phyloP scores from a whole-genome alignment of 2,113 vertebrate species.

The Bubalus kerabau region DNA sequence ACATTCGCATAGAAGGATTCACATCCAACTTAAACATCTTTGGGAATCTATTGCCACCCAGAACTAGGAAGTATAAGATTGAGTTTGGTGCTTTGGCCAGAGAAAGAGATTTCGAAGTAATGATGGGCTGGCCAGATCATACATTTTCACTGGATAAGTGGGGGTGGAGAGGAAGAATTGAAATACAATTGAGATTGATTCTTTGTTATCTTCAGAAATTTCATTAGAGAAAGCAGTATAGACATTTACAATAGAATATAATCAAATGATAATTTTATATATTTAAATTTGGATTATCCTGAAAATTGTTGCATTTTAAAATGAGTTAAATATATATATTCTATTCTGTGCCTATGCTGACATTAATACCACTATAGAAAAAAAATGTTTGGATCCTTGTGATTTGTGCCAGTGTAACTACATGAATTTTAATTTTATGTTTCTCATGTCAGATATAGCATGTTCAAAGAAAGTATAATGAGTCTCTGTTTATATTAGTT shows the following conservation, averaged over 20 bases:
- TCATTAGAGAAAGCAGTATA: background rate
- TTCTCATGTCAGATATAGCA: background rate
- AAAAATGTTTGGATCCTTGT: background rate
- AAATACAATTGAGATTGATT: background rate
- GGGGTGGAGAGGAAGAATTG: background rate
- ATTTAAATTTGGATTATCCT: background rate
- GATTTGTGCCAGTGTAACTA: background rate
- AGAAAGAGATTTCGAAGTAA: background rate
- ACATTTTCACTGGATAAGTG: background rate
- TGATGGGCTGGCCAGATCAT: background rate
- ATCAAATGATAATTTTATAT: background rate
- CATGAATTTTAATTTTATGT: background rate
- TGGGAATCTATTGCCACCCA: background rate
- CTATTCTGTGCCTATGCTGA: background rate
- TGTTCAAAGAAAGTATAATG: background rate
- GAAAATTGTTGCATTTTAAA: background rate
- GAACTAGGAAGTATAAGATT: background rate
- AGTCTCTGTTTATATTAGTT: background rate
- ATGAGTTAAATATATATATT: background rate
- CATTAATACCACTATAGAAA: background rate
- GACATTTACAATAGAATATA: background rate
- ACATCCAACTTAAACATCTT: background rate
- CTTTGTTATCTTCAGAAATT: background rate
- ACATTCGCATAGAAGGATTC: background rate
- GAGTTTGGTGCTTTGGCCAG: background rate